Percentiles rank a stretch among this genome's conserved stretches.
phyloP scores from a whole-genome alignment of 2,888 invertebrate genomes.

The Drosophila anceps region DNA sequence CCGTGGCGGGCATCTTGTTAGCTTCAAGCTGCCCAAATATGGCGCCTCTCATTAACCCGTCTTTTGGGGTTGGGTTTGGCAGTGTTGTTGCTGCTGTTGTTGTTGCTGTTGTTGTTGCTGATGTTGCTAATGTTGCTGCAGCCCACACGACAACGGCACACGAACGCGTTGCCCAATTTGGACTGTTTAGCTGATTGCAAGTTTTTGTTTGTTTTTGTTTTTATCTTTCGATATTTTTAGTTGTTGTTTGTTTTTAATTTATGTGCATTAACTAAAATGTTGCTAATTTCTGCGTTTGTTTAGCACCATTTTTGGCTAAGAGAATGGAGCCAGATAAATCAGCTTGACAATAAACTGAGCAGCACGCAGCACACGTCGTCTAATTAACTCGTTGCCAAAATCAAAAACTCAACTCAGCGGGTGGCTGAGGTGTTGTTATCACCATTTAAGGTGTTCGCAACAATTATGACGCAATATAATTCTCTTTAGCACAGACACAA shows the following conservation, averaged over 20 bases:
- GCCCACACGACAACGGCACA: conserved; percentile 65
- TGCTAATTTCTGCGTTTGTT: conserved; percentile 70
- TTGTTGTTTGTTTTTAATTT: conserved; percentile 48
- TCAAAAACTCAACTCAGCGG: conserved; percentile 9
- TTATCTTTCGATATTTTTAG: conserved; percentile 13
- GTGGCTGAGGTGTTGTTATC: conserved; percentile 7
- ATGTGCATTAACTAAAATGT: conserved; percentile 78
- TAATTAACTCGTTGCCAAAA: conserved; percentile 71
- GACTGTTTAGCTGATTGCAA: conserved; percentile 52
- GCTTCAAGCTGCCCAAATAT: conserved; percentile 72
- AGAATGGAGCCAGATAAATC: conserved; percentile 53
- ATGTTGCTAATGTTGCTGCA: conserved; percentile 32
- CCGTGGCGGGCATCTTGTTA: conserved; percentile 73
- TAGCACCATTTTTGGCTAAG: conserved; percentile 62
- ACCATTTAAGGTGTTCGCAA: conserved; percentile 60
- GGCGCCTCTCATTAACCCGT: conserved; percentile 72
- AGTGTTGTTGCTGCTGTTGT: conserved; percentile 28
- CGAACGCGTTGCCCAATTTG: conserved; percentile 74
- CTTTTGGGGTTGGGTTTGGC: conserved; percentile 61
- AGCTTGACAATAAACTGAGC: conserved; percentile 15
- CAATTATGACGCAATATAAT: conserved; percentile 23
- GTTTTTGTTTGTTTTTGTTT: conserved; percentile 30
- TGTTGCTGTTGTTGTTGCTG: conserved; percentile 30
- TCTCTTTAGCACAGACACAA: conserved; percentile 14
- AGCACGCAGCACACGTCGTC: conserved; percentile 57